Percentiles rank a stretch among this genome's conserved stretches.
phyloP scores from a whole-genome alignment of 2,113 vertebrate genomes.

The Xenopus borealis region DNA sequence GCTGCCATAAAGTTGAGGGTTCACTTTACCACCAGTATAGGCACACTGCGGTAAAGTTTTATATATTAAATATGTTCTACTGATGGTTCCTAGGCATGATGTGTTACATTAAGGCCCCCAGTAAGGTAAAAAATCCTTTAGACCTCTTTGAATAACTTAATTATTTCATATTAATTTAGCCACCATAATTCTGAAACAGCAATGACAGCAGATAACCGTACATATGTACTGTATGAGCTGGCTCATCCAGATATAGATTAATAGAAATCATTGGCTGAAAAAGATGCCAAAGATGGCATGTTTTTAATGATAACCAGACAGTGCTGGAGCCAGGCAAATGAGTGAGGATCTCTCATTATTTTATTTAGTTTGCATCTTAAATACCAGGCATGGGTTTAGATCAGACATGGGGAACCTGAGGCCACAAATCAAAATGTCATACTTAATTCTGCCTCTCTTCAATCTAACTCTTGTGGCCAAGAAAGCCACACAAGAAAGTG shows the following conservation, averaged over 20 bases:
- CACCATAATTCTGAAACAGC: no score
- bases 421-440: conserved; percentile 19
- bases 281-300: background rate
- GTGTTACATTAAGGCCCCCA: no score
- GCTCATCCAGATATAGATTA: background rate
- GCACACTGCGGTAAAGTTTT: no score
- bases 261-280: conserved; percentile 7
- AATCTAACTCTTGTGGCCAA: background rate
- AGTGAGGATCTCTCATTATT: conserved; percentile 7
- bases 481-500: no score
- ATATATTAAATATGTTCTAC: no score
- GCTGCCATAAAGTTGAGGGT: no score
- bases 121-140: no score
- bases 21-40: no score
- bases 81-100: no score
- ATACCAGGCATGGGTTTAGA: conserved; percentile 6
- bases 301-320: background rate
- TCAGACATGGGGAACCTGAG: conserved; percentile 18
- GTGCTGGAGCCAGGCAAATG: background rate
- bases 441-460: background rate
- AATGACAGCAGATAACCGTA: no score
- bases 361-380: conserved; percentile 32
- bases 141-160: no score
- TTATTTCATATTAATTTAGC: no score
- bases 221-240: background rate